Evolutionary conservation across 2,888 invertebrate species (phyloP), one percentile per base, ranked within the genome.

Genomic region (Ormyrus labotus): DNA sequence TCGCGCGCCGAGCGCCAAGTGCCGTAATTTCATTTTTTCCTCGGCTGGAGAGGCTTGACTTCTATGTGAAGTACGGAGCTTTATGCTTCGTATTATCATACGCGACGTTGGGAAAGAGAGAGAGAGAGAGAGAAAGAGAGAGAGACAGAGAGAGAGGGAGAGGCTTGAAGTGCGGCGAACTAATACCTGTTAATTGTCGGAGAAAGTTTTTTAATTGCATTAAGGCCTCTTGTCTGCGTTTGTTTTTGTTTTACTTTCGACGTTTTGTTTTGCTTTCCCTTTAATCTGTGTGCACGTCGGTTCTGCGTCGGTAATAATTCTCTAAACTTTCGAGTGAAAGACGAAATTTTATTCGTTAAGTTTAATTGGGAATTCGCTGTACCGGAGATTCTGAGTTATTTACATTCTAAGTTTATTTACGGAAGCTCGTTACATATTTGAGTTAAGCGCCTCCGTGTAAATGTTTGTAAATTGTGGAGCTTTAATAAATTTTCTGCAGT

Each of bases 171-270:
- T 50, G 50, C 61, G 7, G 53, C 73, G 51, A 65, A 81, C 71
- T 76, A 76, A 78, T 72, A 74, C 75, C 72, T 76, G 69, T 69
- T 79, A 77, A 82, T 79, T 79, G 65, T 34, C 53, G 19, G 55
- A 53, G 61, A 79, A 82, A 82, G 75, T 78, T 82, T 82, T 76
- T 61, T 82, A 79, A 82, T 79, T 79, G 75, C 68, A 34, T 78
- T 71, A 75, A 69, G 64, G 71, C 67, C 58, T 58, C 76, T 67
- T 67, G 71, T 58, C 63, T 34, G 53, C 0, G 63, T 11, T 53
- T 51, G 53, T n/a, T 65, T 34, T 58, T 50, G 69, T 45, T 69
- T 47, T 67, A 6, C 45, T 51, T 6, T 13, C 47, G 34, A 34
- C 8, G 2, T 19, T 76, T 51, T 71, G 51, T 51, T 68, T 58